phyloP scores from a whole-genome alignment of 2,113 vertebrate species.

The Eurystomus gularis region DNA sequence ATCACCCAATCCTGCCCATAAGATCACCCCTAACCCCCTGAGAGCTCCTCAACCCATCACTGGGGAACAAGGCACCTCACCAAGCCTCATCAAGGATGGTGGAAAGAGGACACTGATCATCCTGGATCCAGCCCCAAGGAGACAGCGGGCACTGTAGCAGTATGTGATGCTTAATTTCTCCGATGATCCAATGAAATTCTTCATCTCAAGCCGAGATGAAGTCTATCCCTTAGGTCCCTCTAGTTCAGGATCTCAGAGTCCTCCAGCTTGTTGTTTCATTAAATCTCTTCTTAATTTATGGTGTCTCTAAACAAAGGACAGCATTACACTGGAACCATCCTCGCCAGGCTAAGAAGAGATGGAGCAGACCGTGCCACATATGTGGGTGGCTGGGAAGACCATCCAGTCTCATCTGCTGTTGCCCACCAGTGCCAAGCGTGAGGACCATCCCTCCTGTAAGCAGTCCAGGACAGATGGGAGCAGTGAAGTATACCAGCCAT shows the following conservation, averaged over 20 bases:
- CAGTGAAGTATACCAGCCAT: neutral
- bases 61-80: neutral
- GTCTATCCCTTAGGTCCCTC: neutral
- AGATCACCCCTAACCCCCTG: neutral
- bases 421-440: neutral
- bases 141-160: fast-evolving
- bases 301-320: neutral
- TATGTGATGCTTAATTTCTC: neutral
- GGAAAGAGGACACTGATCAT: neutral
- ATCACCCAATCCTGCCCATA: neutral
- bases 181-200: fast-evolving
- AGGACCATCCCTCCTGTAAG: neutral
- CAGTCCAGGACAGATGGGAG: neutral
- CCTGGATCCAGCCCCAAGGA: neutral
- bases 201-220: neutral
- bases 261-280: neutral
- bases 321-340: neutral
- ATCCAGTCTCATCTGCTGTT: fast-evolving
- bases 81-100: neutral
- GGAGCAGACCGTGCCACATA: fast-evolving
- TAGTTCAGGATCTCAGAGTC: neutral
- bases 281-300: neutral
- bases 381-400: fast-evolving
- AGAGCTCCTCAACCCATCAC: neutral
- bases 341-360: neutral